phyloP scores from a whole-genome alignment of 2,888 invertebrate species.

The Iphiclides podalirius region DNA sequence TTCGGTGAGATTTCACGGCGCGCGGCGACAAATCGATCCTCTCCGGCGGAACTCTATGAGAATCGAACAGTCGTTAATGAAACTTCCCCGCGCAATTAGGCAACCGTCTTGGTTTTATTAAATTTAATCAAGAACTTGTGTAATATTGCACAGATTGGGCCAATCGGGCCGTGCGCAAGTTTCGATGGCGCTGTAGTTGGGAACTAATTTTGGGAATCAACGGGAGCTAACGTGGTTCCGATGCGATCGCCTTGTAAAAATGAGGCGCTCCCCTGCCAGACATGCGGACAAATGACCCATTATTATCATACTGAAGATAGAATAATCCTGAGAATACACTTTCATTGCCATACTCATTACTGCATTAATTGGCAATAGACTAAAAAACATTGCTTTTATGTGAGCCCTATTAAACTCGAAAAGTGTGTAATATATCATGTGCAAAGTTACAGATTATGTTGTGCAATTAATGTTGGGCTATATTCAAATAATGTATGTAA shows the following conservation, averaged over 20 bases:
- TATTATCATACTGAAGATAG: too few relatives aligned
- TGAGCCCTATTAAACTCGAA: too few relatives aligned
- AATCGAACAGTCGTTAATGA: conserved; percentile 77
- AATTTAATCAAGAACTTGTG: conserved; percentile 80
- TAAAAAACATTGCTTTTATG: too few relatives aligned
- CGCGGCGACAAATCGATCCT: conserved; percentile 51
- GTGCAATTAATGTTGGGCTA: too few relatives aligned
- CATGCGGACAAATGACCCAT: conserved; percentile 8
- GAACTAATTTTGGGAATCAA: conserved; percentile 76
- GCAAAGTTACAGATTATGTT: too few relatives aligned
- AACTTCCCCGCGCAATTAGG: conserved; percentile 75
- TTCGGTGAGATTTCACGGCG: conserved; percentile 34
- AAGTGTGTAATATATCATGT: too few relatives aligned
- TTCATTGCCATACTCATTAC: too few relatives aligned
- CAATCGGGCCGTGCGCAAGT: conserved; percentile 75
- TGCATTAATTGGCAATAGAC: too few relatives aligned
- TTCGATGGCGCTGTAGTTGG: conserved; percentile 75
- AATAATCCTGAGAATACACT: too few relatives aligned
- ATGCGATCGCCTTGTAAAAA: conserved; percentile 68
- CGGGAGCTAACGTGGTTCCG: conserved; percentile 64
- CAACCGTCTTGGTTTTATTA: conserved; percentile 78
- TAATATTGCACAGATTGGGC: conserved; percentile 78
- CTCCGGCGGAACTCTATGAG: conserved; percentile 53
- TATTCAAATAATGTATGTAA: too few relatives aligned
- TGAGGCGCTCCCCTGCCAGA: conserved; percentile 41